Evolutionary conservation across 2,888 invertebrate genomes (phyloP).

Genomic region (Drosophila kambysellisi): DNA sequence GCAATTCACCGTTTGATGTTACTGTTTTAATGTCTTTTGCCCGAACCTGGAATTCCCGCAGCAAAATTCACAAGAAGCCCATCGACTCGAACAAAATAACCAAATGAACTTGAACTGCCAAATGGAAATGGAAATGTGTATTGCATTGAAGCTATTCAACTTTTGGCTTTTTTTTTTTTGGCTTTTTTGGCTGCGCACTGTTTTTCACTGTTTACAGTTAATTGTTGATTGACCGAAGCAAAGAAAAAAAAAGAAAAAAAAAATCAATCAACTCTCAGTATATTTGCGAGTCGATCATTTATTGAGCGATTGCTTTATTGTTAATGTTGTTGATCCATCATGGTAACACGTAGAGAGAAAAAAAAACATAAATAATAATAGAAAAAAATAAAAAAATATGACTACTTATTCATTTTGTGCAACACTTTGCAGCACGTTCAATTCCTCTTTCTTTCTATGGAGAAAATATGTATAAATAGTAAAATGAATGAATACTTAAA

Average conservation of each 20-base stretch:
- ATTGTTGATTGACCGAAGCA: slow-evolving; percentile 20
- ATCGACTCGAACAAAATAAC: too few relatives aligned
- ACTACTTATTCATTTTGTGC: background rate
- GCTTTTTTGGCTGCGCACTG: slow-evolving; percentile 6
- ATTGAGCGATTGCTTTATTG: slow-evolving; percentile 25
- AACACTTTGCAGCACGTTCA: background rate
- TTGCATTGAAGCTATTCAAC: slow-evolving; percentile 23
- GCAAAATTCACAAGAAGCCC: background rate
- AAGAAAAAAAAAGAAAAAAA: background rate
- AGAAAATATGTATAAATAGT: background rate
- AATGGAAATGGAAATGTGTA: slow-evolving; percentile 34
- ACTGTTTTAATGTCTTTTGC: slow-evolving; percentile 45
- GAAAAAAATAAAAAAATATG: background rate
- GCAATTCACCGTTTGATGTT: slow-evolving; percentile 60
- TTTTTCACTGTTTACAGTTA: slow-evolving; percentile 42
- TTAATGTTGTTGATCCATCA: background rate
- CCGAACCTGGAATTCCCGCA: slow-evolving; percentile 7
- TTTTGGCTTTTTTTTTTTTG: slow-evolving; percentile 4
- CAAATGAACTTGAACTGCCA: slow-evolving; percentile 15
- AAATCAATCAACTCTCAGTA: slow-evolving; percentile 27
- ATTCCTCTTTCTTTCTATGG: background rate
- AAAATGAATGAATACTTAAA: background rate
- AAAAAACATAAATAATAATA: background rate
- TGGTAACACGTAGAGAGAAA: background rate
- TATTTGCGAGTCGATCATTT: slow-evolving; percentile 22